Evolutionary conservation across 2,797 vertebrate species (phyloP).

Genomic region (Centroberyx gerrardi): DNA sequence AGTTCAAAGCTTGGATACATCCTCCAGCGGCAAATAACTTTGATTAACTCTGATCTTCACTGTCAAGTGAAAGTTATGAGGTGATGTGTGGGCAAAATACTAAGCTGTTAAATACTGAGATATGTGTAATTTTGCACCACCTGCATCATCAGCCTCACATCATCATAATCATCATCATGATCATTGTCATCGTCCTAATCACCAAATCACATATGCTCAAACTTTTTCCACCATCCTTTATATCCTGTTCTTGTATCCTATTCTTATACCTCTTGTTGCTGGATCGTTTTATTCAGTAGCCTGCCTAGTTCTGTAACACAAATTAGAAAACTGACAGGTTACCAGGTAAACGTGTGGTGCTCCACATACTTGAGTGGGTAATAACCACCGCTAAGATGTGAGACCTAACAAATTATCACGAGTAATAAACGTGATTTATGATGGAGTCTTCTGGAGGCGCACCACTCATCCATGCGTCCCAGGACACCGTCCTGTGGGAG

Average conservation of each 20-base stretch:
- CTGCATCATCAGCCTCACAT: background rate
- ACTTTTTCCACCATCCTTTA: too few relatives aligned
- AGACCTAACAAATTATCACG: conserved; percentile 59
- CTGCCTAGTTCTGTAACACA: background rate
- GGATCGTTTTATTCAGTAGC: too few relatives aligned
- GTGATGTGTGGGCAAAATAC: background rate
- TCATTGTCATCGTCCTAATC: background rate
- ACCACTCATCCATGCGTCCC: conserved; percentile 55
- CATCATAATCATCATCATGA: background rate
- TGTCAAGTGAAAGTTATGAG: background rate
- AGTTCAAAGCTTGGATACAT: conserved; percentile 51
- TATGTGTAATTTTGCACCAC: background rate
- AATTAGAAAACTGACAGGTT: conserved; percentile 19
- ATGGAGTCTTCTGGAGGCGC: conserved; percentile 48
- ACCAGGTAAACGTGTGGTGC: background rate
- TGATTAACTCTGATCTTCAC: conserved; percentile 18
- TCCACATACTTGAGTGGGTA: conserved; percentile 25
- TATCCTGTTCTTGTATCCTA: too few relatives aligned
- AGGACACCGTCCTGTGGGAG: conserved; percentile 73
- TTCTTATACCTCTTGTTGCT: too few relatives aligned
- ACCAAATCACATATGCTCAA: background rate
- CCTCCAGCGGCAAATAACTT: conserved; percentile 27
- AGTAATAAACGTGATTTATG: conserved; percentile 71
- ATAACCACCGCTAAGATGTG: conserved; percentile 37
- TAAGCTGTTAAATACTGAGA: background rate